These are phyloP conservation scores for Columba janthina DNA, from an alignment of 2,113 vertebrate genomes.

Conservation along the genomic window DNA sequence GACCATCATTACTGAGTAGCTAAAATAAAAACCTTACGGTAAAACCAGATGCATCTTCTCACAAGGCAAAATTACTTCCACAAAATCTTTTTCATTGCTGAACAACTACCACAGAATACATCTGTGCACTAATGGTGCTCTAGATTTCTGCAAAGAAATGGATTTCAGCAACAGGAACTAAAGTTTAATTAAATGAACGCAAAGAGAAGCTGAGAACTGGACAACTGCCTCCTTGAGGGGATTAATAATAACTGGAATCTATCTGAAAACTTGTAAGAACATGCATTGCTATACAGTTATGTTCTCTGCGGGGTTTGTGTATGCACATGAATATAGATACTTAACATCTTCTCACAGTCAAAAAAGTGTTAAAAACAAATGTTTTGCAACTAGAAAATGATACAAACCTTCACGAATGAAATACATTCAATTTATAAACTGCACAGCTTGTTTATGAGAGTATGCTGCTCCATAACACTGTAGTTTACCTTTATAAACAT, in stretches of 20 bases:
- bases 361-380: not conserved
- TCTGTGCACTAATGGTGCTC: not conserved
- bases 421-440: not conserved
- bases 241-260: not conserved
- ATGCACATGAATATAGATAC: fast-evolving
- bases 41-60: not conserved
- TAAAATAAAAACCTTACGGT: not conserved
- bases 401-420: not conserved
- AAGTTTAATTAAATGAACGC: not conserved
- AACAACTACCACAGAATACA: not conserved
- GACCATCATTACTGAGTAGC: not conserved
- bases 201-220: not conserved
- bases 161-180: not conserved
- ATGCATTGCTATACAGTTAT: not conserved
- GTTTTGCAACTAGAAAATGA: not conserved
- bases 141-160: not conserved
- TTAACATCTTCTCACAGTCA: not conserved
- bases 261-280: not conserved
- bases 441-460: not conserved
- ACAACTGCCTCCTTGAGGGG: not conserved
- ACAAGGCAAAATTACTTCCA: not conserved
- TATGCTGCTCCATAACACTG: not conserved
- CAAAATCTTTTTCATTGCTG: not conserved
- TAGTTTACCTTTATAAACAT: not conserved
- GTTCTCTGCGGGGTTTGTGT: not conserved